Percentiles rank a stretch among this genome's conserved stretches.
Evolutionary conservation across 2,797 vertebrate genomes (phyloP).

Genomic region (Sorex maritimensis): DNA sequence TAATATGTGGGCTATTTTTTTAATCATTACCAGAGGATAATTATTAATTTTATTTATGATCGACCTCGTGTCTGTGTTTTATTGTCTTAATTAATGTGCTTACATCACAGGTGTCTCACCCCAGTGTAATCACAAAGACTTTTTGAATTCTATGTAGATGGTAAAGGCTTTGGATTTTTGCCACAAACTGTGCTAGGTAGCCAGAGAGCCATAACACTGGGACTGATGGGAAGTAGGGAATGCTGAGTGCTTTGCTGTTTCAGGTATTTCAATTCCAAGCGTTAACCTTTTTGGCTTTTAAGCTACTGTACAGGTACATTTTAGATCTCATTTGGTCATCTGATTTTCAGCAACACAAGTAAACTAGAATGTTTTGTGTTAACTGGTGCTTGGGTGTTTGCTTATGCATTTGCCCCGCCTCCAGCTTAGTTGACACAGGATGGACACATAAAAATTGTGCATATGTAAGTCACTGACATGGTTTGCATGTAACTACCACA

Average conservation of each 20-base stretch:
- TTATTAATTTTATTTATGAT: slow-evolving; percentile 21
- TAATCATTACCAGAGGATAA: background rate
- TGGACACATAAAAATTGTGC: background rate
- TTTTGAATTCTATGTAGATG: background rate
- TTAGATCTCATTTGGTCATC: slow-evolving; percentile 20
- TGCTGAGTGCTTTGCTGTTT: slow-evolving; percentile 21
- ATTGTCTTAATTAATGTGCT: slow-evolving; percentile 9
- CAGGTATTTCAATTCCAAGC: slow-evolving; percentile 31
- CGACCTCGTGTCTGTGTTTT: slow-evolving; percentile 43
- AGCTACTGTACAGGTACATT: slow-evolving; percentile 21
- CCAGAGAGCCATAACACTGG: background rate
- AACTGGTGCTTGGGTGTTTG: background rate
- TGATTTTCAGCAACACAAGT: slow-evolving; percentile 26
- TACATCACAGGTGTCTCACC: background rate
- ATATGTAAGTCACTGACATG: background rate
- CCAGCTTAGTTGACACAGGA: background rate
- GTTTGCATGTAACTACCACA: background rate
- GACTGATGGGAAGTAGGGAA: background rate
- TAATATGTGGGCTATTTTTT: background rate
- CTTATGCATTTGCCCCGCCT: background rate
- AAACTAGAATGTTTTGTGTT: background rate
- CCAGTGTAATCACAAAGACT: background rate
- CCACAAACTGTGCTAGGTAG: background rate
- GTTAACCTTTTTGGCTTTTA: slow-evolving; percentile 46
- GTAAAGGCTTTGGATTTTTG: slow-evolving; percentile 31